Evolutionary conservation across 2,797 vertebrate species (phyloP).

Genomic region (Sorex maritimensis): DNA sequence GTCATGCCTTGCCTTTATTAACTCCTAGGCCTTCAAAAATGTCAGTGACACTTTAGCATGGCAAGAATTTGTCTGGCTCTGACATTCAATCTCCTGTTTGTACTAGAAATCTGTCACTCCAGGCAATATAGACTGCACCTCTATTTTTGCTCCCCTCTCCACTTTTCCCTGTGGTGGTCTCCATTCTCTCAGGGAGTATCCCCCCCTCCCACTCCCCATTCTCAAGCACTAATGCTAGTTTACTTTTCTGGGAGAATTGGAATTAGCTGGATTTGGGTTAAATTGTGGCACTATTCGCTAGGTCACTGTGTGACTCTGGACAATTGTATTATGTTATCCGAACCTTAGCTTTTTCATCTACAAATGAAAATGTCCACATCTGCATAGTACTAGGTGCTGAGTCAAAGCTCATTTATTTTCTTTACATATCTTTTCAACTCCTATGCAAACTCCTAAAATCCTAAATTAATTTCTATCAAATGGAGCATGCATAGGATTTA

Average conservation of each 20-base stretch:
- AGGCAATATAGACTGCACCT: background rate
- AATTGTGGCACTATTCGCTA: background rate
- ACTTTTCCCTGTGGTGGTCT: background rate
- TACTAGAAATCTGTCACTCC: background rate
- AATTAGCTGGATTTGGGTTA: background rate
- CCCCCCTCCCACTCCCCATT: background rate
- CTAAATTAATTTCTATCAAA: constrained; percentile 2
- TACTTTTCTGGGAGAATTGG: background rate
- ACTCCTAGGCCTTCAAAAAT: constrained; percentile 53
- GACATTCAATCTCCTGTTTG: constrained; percentile 33
- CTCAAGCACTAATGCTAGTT: background rate
- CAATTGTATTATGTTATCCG: background rate
- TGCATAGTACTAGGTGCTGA: background rate
- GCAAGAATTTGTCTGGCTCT: constrained; percentile 61
- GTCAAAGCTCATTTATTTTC: constrained; percentile 18
- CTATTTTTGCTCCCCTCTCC: background rate
- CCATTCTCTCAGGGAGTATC: background rate
- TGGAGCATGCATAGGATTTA: background rate
- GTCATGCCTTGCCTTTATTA: background rate
- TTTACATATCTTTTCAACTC: background rate
- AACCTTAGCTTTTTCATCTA: constrained; percentile 10
- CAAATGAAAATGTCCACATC: background rate
- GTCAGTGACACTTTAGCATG: constrained; percentile 29
- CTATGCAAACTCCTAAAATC: background rate
- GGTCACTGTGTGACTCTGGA: background rate